These are phyloP conservation scores for Manis javanica DNA, from an alignment of 2,797 vertebrate species.

Conservation along the genomic window DNA sequence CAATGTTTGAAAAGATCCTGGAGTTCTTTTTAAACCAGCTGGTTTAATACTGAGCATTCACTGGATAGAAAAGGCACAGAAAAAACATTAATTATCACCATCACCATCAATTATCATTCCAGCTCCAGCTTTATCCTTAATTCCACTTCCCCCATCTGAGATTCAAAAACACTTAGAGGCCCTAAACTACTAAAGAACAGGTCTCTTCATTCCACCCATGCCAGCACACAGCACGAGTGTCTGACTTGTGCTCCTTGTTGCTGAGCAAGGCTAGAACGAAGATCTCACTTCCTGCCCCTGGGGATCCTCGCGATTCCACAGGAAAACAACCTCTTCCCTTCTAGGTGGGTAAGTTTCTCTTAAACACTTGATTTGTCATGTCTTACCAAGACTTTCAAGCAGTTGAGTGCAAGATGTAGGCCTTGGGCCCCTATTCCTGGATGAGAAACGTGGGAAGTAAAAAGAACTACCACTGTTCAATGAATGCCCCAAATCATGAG, in stretches of 20 bases:
- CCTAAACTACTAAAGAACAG: not conserved
- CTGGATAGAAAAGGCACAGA: not conserved
- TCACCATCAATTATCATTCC: conserved; percentile 36
- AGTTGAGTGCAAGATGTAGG: not conserved
- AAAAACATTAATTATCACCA: not conserved
- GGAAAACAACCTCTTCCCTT: conserved; percentile 1
- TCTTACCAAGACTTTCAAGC: not conserved
- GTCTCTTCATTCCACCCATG: not conserved
- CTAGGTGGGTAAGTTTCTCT: not conserved
- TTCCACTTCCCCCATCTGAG: conserved; percentile 3
- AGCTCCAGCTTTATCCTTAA: conserved; percentile 26
- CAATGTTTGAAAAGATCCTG: not conserved
- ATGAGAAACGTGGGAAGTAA: conserved; percentile 13
- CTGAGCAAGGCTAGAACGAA: not conserved
- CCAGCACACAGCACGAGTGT: not conserved
- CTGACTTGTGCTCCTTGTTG: not conserved
- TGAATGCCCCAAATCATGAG: not conserved
- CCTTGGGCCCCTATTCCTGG: conserved; percentile 19
- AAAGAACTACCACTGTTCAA: conserved; percentile 38
- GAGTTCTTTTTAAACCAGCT: conserved; percentile 46
- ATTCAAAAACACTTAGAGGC: not conserved
- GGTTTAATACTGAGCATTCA: not conserved
- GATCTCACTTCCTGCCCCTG: not conserved
- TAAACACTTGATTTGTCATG: not conserved
- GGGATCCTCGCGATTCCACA: not conserved